Percentiles rank a stretch among this genome's conserved stretches.
These are phyloP conservation scores for Euspilapteryx auroguttella DNA, from an alignment of 2,888 invertebrate species.

Conservation along the genomic window DNA sequence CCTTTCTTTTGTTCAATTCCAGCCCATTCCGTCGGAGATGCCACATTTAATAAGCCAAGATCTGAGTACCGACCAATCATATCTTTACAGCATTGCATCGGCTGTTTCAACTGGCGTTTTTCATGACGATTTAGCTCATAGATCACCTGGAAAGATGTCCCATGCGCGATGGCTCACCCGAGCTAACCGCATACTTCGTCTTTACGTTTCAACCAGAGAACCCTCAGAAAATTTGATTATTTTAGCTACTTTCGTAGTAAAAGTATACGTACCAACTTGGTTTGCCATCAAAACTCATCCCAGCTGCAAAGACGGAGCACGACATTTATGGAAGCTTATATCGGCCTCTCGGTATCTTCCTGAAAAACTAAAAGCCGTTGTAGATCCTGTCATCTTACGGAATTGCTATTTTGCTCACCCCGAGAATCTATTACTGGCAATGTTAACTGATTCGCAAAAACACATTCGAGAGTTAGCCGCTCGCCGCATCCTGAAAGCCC, in stretches of 20 bases:
- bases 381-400: conserved; percentile 6
- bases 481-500: conserved; percentile 7
- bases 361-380: conserved; percentile 3
- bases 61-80: conserved; percentile 9
- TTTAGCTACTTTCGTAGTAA: conserved; percentile 10
- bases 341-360: conserved; percentile 3
- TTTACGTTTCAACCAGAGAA: conserved; percentile 9
- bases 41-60: no score
- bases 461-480: conserved; percentile 9
- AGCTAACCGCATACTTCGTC: conserved; percentile 10
- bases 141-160: no score
- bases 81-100: conserved; percentile 7
- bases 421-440: conserved; percentile 10
- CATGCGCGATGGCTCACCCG: no score
- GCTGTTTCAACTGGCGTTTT: conserved; percentile 8
- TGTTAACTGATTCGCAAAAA: conserved; percentile 7
- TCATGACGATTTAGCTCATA: no score
- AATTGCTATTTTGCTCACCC: conserved; percentile 9
- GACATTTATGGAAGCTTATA: conserved; percentile 10
- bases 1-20: conserved; percentile 6
- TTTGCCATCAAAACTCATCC: conserved; percentile 12
- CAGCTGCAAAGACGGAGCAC: conserved; percentile 12
- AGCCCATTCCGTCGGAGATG: conserved; percentile 5
- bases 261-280: conserved; percentile 12
- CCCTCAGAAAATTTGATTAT: conserved; percentile 8